Evolutionary conservation across 2,888 invertebrate genomes (phyloP).

Genomic region (Apamea sordens): DNA sequence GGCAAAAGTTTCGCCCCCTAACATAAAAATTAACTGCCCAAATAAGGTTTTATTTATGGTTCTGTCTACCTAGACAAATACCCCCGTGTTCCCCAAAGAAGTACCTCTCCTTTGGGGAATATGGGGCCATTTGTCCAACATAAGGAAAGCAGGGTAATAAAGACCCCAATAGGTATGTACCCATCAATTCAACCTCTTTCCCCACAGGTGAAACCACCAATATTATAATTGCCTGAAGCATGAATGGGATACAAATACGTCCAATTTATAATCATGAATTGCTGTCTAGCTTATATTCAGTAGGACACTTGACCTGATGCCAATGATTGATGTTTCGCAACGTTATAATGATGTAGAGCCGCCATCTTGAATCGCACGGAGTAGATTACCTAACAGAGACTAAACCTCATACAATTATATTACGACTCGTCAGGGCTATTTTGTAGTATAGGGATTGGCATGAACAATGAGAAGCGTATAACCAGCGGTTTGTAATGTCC

Average conservation of each 20-base stretch:
- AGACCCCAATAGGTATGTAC: neutral
- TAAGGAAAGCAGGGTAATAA: too few species aligned
- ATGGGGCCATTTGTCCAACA: neutral
- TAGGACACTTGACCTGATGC: conserved; percentile 43
- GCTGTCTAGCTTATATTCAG: conserved; percentile 37
- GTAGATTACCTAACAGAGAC: conserved; percentile 8
- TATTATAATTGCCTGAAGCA: conserved; percentile 18
- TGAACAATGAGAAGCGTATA: neutral
- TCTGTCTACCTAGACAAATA: too few species aligned
- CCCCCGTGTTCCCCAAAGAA: too few species aligned
- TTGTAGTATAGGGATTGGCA: neutral
- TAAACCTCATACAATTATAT: neutral
- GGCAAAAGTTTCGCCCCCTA: neutral
- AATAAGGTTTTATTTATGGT: neutral
- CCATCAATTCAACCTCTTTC: neutral
- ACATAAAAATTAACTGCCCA: neutral
- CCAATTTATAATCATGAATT: conserved; percentile 54
- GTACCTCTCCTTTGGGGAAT: neutral
- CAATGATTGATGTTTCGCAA: conserved; percentile 51
- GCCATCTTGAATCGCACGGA: conserved; percentile 47
- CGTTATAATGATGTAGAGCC: conserved; percentile 25
- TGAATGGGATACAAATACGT: conserved; percentile 30
- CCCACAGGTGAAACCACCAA: conserved; percentile 2
- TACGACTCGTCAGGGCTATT: neutral
- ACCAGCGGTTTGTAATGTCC: neutral